phyloP scores from a whole-genome alignment of 2,113 vertebrate genomes.

The Paramormyrops kingsleyae region DNA sequence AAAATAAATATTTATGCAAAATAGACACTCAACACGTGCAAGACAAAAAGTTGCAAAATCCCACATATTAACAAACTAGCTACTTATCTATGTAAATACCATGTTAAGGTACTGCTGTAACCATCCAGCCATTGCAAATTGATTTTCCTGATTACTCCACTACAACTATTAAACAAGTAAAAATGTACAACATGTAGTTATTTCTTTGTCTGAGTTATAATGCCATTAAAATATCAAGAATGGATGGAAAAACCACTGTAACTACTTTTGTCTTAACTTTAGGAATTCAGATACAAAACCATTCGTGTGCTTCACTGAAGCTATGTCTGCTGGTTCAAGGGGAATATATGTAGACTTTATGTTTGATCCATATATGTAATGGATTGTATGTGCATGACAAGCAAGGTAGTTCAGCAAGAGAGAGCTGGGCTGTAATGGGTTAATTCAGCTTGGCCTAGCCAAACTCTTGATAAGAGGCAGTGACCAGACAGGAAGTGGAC shows the following conservation, averaged over 20 bases:
- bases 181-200: neutral
- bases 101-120: neutral
- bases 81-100: neutral
- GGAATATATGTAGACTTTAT: no score
- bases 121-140: neutral
- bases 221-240: neutral
- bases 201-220: neutral
- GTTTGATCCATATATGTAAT: neutral
- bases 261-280: neutral
- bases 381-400: neutral
- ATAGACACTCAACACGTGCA: neutral
- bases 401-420: neutral
- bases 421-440: neutral
- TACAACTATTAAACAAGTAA: neutral
- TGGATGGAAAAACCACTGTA: neutral
- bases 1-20: neutral
- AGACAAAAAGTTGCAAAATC: neutral
- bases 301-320: neutral
- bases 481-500: constrained; percentile 2
- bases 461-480: neutral
- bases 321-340: neutral
- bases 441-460: neutral
- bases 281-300: neutral
- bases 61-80: neutral
- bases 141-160: neutral